Percentiles rank a stretch among this genome's conserved stretches.
Conservation (phyloP, 2,797 vertebrate genomes). For the Darevskia nairensis region DNA sequence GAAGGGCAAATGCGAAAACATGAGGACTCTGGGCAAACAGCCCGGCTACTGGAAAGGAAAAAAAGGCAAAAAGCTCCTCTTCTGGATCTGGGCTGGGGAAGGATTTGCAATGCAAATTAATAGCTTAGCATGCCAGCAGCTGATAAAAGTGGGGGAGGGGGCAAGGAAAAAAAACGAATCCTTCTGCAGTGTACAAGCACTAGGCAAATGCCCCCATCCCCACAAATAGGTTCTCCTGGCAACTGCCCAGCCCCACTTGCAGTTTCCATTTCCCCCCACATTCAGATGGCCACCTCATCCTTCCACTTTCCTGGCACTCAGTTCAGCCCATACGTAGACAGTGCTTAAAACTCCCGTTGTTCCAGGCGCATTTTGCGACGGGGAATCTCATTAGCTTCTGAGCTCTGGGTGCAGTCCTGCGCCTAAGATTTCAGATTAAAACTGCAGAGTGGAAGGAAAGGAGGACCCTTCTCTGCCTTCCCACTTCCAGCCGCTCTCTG, state of each 20-base stretch:
- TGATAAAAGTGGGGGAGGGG: not conserved
- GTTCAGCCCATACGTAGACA: not conserved
- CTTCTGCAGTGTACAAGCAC: not conserved
- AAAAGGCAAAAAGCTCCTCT: not conserved
- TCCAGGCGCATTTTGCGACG: too few species aligned
- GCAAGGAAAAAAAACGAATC: not conserved
- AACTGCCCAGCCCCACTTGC: not conserved
- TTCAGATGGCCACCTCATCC: not conserved
- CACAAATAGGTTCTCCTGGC: not conserved
- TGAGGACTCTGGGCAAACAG: not conserved
- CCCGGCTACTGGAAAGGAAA: not conserved
- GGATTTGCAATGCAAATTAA: conserved; percentile 37
- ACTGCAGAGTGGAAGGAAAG: too few species aligned
- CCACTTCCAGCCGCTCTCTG: too few species aligned
- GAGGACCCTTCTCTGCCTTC: too few species aligned
- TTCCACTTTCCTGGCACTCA: not conserved
- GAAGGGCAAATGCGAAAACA: not conserved
- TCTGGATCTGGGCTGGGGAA: not conserved
- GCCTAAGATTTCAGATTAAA: too few species aligned
- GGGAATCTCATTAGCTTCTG: too few species aligned
- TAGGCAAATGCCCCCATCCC: not conserved
- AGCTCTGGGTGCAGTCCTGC: too few species aligned
- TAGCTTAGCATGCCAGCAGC: not conserved
- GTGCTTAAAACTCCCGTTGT: too few species aligned
- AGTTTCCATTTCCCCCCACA: not conserved